Evolutionary conservation across 2,797 vertebrate species (phyloP).

Genomic region (Phalanger gymnotis): DNA sequence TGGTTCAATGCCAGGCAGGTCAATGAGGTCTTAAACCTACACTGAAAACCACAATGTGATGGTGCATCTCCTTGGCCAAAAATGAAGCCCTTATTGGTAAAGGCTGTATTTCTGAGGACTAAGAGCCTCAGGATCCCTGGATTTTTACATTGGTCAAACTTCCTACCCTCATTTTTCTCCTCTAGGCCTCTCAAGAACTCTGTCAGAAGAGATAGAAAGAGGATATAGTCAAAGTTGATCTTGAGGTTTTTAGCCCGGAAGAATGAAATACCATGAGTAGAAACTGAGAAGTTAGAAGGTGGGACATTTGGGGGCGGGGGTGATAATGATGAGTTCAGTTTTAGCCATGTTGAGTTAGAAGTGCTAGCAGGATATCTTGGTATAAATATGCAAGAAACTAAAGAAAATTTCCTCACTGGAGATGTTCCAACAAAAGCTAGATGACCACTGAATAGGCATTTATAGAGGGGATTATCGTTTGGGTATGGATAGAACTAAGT

Average conservation of each 20-base stretch:
- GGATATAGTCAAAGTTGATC: neutral
- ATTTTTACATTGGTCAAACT: neutral
- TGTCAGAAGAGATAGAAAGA: neutral
- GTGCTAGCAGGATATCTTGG: neutral
- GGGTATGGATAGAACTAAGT: neutral
- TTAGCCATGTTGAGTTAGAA: neutral
- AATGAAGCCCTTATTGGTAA: neutral
- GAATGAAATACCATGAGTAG: neutral
- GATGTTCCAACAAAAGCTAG: neutral
- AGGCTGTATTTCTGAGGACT: neutral
- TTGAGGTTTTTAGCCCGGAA: neutral
- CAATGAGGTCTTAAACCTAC: neutral
- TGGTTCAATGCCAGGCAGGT: neutral
- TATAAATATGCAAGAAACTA: neutral
- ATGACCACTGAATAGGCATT: neutral
- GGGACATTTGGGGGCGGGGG: neutral
- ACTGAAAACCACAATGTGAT: neutral
- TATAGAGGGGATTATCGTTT: neutral
- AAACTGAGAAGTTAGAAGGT: neutral
- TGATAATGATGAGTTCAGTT: neutral
- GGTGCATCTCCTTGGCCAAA: neutral
- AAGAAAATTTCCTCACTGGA: neutral
- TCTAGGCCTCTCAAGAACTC: neutral
- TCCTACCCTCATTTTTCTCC: neutral
- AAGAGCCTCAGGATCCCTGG: neutral